phyloP scores from a whole-genome alignment of 2,113 vertebrate species.

The Onychostoma macrolepis region DNA sequence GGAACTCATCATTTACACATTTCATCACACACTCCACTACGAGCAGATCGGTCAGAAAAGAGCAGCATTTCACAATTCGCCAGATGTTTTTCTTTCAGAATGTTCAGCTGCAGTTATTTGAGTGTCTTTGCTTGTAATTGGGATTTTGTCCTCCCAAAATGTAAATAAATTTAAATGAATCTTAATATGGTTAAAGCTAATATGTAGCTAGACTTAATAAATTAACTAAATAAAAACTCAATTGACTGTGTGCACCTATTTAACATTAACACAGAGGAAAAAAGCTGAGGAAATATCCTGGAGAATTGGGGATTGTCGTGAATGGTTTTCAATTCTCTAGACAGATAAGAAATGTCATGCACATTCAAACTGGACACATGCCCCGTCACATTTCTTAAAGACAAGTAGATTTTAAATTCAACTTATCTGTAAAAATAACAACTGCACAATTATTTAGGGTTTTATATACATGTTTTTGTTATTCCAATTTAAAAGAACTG shows the following conservation, averaged over 20 bases:
- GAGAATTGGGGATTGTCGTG: not conserved
- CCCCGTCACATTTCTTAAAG: not conserved
- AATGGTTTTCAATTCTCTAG: not conserved
- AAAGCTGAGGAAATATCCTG: not conserved
- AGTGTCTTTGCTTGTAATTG: not conserved
- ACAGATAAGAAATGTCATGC: not conserved
- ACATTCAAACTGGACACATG: not conserved
- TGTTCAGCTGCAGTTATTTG: not conserved
- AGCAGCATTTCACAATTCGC: not conserved
- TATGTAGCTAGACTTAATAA: not conserved
- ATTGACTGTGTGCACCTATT: not conserved
- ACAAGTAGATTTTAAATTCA: not conserved
- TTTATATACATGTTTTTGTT: no score
- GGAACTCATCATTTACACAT: slow-evolving; percentile 48
- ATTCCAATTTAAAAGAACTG: no score
- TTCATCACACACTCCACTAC: slow-evolving; percentile 35
- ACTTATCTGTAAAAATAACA: not conserved
- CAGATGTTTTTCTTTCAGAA: slow-evolving; percentile 1
- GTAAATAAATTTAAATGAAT: not conserved
- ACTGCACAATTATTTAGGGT: not conserved
- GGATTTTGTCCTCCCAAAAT: not conserved
- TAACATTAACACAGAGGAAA: not conserved
- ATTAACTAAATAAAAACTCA: not conserved
- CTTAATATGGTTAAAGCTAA: not conserved
- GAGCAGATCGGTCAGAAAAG: not conserved